phyloP scores from a whole-genome alignment of 2,113 vertebrate species.

The Oreocharis arfaki region DNA sequence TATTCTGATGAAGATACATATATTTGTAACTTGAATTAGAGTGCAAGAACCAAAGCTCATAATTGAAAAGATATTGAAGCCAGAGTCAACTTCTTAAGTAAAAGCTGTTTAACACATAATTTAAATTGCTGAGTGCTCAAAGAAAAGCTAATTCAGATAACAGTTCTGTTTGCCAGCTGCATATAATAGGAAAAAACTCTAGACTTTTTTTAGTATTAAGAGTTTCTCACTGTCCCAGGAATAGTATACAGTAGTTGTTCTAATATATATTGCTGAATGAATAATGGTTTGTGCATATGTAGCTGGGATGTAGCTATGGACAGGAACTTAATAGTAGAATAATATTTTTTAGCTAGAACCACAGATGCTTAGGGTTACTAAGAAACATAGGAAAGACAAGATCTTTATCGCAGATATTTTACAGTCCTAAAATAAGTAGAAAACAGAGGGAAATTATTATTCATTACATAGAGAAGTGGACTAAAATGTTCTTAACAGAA shows the following conservation, averaged over 20 bases:
- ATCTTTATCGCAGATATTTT: not conserved
- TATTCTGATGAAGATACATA: not conserved
- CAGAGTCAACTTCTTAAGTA: not conserved
- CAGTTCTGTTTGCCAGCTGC: not conserved
- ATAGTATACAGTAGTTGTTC: not conserved
- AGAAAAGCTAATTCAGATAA: not conserved
- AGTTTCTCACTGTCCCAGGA: not conserved
- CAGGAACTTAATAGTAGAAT: not conserved
- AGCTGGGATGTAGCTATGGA: not conserved
- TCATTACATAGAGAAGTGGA: not conserved
- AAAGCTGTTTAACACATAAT: not conserved
- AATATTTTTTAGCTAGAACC: not conserved
- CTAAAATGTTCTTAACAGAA: conserved; percentile 42
- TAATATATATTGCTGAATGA: not conserved
- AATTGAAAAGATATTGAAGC: not conserved
- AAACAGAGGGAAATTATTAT: not conserved
- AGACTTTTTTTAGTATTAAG: not conserved
- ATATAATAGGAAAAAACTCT: not conserved
- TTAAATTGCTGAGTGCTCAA: not conserved
- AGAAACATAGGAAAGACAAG: not conserved
- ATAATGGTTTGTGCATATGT: not conserved
- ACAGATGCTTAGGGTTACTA: not conserved
- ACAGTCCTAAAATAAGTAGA: not conserved
- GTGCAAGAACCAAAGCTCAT: not conserved
- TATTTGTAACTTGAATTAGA: not conserved